Percentiles rank a stretch among this genome's conserved stretches.
Conservation (phyloP, 2,888 invertebrate genomes). For the Sinelater perroti region DNA sequence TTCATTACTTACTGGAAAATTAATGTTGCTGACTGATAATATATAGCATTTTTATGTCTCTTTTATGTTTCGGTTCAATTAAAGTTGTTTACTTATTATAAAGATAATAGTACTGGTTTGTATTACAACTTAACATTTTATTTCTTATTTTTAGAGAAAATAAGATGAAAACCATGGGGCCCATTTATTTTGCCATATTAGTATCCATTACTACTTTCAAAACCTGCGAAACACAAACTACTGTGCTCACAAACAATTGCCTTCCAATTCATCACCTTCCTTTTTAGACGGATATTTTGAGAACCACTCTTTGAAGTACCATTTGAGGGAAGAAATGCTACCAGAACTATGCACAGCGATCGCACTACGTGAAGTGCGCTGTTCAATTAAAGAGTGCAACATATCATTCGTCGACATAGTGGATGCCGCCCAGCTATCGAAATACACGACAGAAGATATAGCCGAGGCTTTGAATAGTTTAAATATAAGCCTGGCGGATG, state of each 20-base stretch:
- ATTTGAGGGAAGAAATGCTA: conserved; percentile 20
- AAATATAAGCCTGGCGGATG: conserved; percentile 1
- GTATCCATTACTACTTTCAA: background rate
- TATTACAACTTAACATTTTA: background rate
- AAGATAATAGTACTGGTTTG: too few species aligned
- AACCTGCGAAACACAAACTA: background rate
- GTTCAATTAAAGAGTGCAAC: conserved; percentile 16
- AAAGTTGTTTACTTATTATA: too few species aligned
- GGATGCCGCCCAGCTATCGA: conserved; percentile 12
- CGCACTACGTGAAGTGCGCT: conserved; percentile 13
- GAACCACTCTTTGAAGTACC: conserved; percentile 13
- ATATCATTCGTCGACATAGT: conserved; percentile 12
- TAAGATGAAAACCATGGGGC: background rate
- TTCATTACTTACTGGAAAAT: too few species aligned
- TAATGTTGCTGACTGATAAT: too few species aligned
- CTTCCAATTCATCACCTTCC: background rate
- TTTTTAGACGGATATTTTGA: conserved; percentile 21
- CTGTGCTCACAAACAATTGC: background rate
- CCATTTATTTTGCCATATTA: background rate
- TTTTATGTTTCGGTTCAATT: too few species aligned
- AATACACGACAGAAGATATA: conserved; percentile 8
- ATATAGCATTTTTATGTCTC: too few species aligned
- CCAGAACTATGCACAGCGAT: conserved; percentile 20
- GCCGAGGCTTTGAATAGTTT: conserved; percentile 16
- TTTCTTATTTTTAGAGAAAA: background rate